These are phyloP conservation scores for Orbicella faveolata DNA, from an alignment of 64 coral and sea anemone species.

Conservation along the genomic window DNA sequence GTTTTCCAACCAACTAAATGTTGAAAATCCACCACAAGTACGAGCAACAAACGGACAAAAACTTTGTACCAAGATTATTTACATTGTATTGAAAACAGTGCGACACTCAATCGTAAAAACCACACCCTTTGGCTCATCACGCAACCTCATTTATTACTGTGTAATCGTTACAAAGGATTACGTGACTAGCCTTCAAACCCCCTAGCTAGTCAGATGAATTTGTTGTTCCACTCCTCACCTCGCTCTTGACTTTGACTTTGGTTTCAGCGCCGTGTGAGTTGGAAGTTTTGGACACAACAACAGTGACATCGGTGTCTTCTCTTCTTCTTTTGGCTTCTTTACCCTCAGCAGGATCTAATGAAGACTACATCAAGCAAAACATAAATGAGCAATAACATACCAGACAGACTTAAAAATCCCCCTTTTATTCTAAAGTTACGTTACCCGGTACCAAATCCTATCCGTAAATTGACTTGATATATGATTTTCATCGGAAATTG, in stretches of 20 bases:
- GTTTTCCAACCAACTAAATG: too few relatives aligned
- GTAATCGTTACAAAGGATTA: neutral
- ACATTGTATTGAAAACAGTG: too few relatives aligned
- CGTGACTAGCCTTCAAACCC: neutral
- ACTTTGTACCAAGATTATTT: too few relatives aligned
- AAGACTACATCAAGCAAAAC: slow-evolving; percentile 18
- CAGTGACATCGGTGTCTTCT: slow-evolving; percentile 65
- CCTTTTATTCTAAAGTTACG: too few relatives aligned
- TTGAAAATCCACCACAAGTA: too few relatives aligned
- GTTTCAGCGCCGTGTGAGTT: slow-evolving; percentile 21
- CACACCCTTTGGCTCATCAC: too few relatives aligned
- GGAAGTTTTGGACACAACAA: slow-evolving; percentile 20
- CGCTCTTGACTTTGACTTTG: slow-evolving; percentile 18
- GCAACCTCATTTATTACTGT: too few relatives aligned
- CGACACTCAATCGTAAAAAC: neutral
- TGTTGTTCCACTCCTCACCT: neutral
- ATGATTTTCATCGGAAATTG: too few relatives aligned
- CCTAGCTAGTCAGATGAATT: neutral
- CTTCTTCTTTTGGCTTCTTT: slow-evolving; percentile 89
- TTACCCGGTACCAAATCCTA: too few relatives aligned
- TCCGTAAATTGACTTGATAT: too few relatives aligned
- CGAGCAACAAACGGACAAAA: too few relatives aligned
- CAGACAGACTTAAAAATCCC: neutral
- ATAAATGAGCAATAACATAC: neutral
- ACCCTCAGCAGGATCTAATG: slow-evolving; percentile 57